Evolutionary conservation across 2,113 vertebrate species (phyloP), one percentile per base, ranked within the genome.

Genomic region (Perognathus longimembris): DNA sequence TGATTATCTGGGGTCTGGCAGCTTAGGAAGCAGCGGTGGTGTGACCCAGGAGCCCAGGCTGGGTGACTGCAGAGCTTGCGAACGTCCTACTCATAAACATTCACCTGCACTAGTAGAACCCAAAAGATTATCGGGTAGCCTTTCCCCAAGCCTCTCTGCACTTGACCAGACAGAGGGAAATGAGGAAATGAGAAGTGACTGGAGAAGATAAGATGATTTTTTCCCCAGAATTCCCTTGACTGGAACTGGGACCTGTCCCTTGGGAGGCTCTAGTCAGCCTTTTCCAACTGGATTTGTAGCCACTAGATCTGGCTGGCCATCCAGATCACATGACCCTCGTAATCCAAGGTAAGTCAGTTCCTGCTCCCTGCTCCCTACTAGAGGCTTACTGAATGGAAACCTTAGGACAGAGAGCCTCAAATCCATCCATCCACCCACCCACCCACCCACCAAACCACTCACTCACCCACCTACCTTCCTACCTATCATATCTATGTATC

Each of bases 401-500:
- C 34, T 45, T 67, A 75, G 89, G 70, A 11, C 61, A 86, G 77
- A 77, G 36, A 87, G 74, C 70, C 45, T 50, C 90, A 85, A 85
- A 45, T 70, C 88, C 70, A 64, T 94, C n/a, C n/a, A n/a, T n/a
- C n/a, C n/a, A n/a, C n/a, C n/a, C n/a, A n/a, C n/a, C n/a, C n/a
- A n/a, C n/a, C n/a, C n/a, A n/a, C n/a, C n/a, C n/a, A n/a, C n/a
- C n/a, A n/a, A n/a, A n/a, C n/a, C n/a, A n/a, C n/a, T n/a, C n/a
- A n/a, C n/a, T n/a, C n/a, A n/a, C n/a, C n/a, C n/a, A n/a, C n/a
- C n/a, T n/a, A n/a, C n/a, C n/a, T n/a, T n/a, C n/a, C n/a, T n/a
- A n/a, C n/a, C n/a, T n/a, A n/a, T n/a, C n/a, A n/a, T n/a, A n/a
- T n/a, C n/a, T n/a, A n/a, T n/a, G n/a, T n/a, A n/a, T n/a, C n/a